phyloP scores from a whole-genome alignment of 2,797 vertebrate species.

The Sebastes aleutianus region DNA sequence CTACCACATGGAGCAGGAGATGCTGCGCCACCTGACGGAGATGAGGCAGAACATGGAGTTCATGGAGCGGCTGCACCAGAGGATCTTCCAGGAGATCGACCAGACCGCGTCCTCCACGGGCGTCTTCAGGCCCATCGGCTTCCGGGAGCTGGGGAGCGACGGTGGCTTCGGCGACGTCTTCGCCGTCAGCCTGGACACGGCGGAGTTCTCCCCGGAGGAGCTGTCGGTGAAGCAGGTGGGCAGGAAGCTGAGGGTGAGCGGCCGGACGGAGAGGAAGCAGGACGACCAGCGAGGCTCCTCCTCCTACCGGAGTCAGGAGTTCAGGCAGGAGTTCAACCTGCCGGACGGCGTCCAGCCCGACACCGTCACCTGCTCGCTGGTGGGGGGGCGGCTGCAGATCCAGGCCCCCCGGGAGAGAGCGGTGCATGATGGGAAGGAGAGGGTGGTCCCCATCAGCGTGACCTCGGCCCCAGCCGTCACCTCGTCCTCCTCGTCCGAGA shows the following conservation, averaged over 20 bases:
- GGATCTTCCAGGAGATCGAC: constrained; percentile 82
- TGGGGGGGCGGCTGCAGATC: constrained; percentile 84
- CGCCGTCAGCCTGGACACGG: constrained; percentile 81
- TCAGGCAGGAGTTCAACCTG: constrained; percentile 86
- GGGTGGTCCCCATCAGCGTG: constrained; percentile 78
- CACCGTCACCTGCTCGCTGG: constrained; percentile 82
- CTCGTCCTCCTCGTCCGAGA: constrained; percentile 21
- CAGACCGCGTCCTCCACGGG: constrained; percentile 29
- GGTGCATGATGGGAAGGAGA: constrained; percentile 61
- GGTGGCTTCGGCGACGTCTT: constrained; percentile 52
- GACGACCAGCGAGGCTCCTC: constrained; percentile 80
- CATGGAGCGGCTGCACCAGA: constrained; percentile 81
- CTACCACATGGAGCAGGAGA: constrained; percentile 80
- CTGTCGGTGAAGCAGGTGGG: constrained; percentile 78
- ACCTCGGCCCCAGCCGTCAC: constrained; percentile 49
- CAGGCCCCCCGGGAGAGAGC: constrained; percentile 67
- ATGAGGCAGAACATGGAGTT: constrained; percentile 78
- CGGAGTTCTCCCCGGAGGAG: constrained; percentile 81
- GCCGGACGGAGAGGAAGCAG: constrained; percentile 78
- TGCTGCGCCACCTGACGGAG: constrained; percentile 82
- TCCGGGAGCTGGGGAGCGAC: constrained; percentile 60
- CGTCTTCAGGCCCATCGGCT: constrained; percentile 72
- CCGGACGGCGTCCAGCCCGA: constrained; percentile 80
- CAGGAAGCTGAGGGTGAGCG: constrained; percentile 75
- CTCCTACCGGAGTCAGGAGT: constrained; percentile 85